A percentile compares a stretch with the other conserved stretches of the same genome.
These are phyloP conservation scores for Conus betulinus DNA, from an alignment of 1,140 invertebrate genomes.

Conservation along the genomic window DNA sequence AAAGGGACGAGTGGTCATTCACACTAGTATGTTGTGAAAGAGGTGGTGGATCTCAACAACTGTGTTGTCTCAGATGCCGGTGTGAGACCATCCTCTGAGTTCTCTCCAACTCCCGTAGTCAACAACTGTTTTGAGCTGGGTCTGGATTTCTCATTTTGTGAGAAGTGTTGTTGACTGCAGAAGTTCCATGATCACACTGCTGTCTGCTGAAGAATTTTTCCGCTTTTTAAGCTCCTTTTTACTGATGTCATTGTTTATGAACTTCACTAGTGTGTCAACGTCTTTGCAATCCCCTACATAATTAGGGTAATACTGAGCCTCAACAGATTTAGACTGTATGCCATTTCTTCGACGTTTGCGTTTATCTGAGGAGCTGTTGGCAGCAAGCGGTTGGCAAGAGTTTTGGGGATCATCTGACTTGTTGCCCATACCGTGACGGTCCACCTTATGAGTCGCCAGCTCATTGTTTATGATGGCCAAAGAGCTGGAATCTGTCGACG, in stretches of 20 bases:
- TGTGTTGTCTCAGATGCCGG: constrained; percentile 33
- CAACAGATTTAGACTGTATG: constrained; percentile 45
- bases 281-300: constrained; percentile 55
- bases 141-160: constrained; percentile 61
- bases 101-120: constrained; percentile 38
- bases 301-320: constrained; percentile 59
- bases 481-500: neutral
- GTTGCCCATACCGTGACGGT: constrained; percentile 31
- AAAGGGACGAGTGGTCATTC: neutral
- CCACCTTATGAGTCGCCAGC: neutral
- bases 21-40: constrained; percentile 16
- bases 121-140: constrained; percentile 43
- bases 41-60: constrained; percentile 2
- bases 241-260: constrained; percentile 56
- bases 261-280: constrained; percentile 61
- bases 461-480: constrained; percentile 1
- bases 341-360: constrained; percentile 38
- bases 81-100: constrained; percentile 28
- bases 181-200: neutral
- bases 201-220: constrained; percentile 34
- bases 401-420: constrained; percentile 6
- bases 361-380: constrained; percentile 30
- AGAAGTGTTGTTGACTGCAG: constrained; percentile 17
- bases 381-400: neutral
- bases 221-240: constrained; percentile 50